Evolutionary conservation across 2,113 vertebrate genomes (phyloP), one percentile per base, ranked within the genome.

Genomic region (Piaya cayana): DNA sequence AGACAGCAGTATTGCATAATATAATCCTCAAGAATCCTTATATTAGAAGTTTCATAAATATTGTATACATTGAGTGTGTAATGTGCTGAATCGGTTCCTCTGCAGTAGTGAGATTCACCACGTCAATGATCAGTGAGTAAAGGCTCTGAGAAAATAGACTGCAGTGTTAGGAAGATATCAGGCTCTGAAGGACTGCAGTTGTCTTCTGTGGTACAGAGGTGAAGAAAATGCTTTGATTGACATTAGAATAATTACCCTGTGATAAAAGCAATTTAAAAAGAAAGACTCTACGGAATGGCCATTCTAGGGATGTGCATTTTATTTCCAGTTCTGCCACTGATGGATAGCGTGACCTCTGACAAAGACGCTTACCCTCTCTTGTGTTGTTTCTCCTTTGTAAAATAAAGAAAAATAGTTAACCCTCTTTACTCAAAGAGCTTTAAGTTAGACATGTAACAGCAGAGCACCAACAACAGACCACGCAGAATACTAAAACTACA

Each of bases 31-130:
- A 58, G 36, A 39, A 69, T 88, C 9, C 58, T 91, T 78, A 34
- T 72, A 80, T 68, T 23, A 64, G 55, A 75, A 86, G 52, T 65
- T 91, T 62, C 65, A 86, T 92, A 88, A 94, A 87, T 88, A 88
- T 34, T 97, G 49, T 17, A 94, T 88, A 34, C 49, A 36, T 47
- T 32, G 53, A 55, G 62, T 42, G 39, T 77, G 49, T n/a, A 71
- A 67, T 58, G 74, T 82, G 86, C 82, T 94, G 82, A 7, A 11
- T 32, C 52, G 65, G 68, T 82, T 95, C 88, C 74, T 92, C 47
- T 78, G 86, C 37, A 96, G 77, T 74, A 29, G 23, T 80, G 50
- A 53, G 42, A 95, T 72, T 65, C 42, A 92, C 82, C 45, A 32
- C 25, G 45, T 82, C 82, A 86, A 14, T 1, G 12, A 65, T 55